Base-by-base conservation (phyloP, 2,113 vertebrate genomes). In the Coturnix japonica region DNA sequence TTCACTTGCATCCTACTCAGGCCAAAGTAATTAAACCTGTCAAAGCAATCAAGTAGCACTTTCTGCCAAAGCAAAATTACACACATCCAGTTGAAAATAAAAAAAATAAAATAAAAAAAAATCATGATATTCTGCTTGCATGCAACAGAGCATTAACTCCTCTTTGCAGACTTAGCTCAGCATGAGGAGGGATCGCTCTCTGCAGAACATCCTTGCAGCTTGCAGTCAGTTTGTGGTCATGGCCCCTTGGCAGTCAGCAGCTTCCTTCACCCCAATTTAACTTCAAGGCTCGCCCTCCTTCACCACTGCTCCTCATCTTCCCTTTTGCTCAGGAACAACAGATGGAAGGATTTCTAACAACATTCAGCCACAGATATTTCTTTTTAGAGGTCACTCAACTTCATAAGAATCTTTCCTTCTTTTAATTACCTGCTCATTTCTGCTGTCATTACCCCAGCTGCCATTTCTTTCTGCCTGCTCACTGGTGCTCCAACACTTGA, bases 21-120 rank as follows among this genome's bases (percentile, higher is more conserved):
- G 81, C 85, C 94, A 92, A 89, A 91, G 92, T 90, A 93, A 95
- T 96, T 95, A 96, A 96, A 96, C 75, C 64, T 89, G 89, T 91
- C 94, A 89, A 96, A 95, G 94, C 85, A 95, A 89, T 92, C 94
- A 94, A 59, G 81, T n/a, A 87, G 85, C 81, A 82, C 90, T 91
- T 94, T 92, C 90, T 91, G 94, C 93, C 85, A 89, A 82, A 94
- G 67, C 85, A 85, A 94, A 94, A 94, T 26, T 89, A 75, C 81
- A 85, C 35, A 72, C 20, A 41, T 80, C 71, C 73, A 69, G 51
- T 22, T 13, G 30, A 4, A 21, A 19, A 56, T 65, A 66, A 81
- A 54, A 21, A 81, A 41, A 37, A 46, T 41, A n/a, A 39, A 28
- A 16, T 16, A 8, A 64, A 28, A 12, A n/a, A 44, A 69, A 53